Base-by-base conservation (phyloP, 2,113 vertebrate genomes). In the Embiotoca jacksoni region DNA sequence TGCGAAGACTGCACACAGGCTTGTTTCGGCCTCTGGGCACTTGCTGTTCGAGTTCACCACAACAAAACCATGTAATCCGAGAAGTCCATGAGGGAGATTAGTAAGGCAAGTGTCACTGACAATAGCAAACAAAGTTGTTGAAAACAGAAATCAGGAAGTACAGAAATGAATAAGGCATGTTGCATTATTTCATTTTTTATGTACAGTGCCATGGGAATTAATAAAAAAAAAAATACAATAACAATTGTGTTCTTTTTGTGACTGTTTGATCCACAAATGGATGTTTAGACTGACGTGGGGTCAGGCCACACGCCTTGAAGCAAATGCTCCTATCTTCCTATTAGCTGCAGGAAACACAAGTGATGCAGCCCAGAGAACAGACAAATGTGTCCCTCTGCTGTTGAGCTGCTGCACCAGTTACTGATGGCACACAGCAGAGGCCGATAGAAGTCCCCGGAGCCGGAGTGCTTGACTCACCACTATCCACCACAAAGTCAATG, bases 271-370 rank as follows among this genome's bases (percentile, higher is more conserved):
- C n/a, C 36, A 60, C 7, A 32, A 95, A 90, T 46, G 95, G 71
- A 23, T 92, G 93, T 75, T 95, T 41, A 0, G 67, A 39, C 23
- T 47, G 2, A 31, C 1, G 23, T 44, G 3, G 32, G 55, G 16
- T n/a, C n/a, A n/a, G n/a, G n/a, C n/a, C 64, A 65, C 10, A 87
- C 86, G 14, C 83, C 72, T 37, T 94, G 72, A 88, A 92, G 90
- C 11, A 57, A 73, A 57, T 33, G 63, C 36, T 52, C 33, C 9
- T 57, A 15, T 1, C 16, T 13, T 39, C 5, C 6, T 33, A 16
- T 16, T 10, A 39, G 32, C 15, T 35, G 59, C 10, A 52, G 9
- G 54, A 30, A 94, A 87, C 67, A 90, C 68, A 30, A 83, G 88
- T 0, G 93, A 93, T 15, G 69, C 83, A 14, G 88, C 59, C 92